Base-by-base conservation (phyloP, 1,140 invertebrate species). In the Lasioglossum albipes region DNA sequence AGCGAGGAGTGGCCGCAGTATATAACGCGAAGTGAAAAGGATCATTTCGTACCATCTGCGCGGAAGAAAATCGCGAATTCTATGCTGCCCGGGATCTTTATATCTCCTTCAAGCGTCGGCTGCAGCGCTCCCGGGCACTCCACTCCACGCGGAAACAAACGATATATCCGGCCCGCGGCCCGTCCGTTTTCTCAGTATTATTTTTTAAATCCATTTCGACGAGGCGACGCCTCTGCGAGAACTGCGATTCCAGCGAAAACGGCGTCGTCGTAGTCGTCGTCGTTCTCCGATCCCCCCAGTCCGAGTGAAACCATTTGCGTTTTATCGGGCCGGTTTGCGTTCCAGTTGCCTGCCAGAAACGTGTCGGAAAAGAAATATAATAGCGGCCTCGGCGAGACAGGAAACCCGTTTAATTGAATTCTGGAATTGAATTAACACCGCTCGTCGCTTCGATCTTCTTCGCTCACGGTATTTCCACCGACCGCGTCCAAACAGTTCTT, bases 31-130 rank as follows among this genome's bases (percentile, higher is more conserved):
- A 85, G 75, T 52, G 80, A 82, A 66, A 82, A 86, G 66, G 70
- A 75, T 83, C 81, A 86, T 86, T 86, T 41, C 76, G 54, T 86
- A 65, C 84, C 85, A 86, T 83, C 84, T 83, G 85, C 54, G 76
- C 75, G 59, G 52, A 71, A 71, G 69, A 83, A 75, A 83, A 81
- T 86, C 85, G 85, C 76, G 84, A 86, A 86, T 86, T 86, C 76
- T 81, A 83, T 83, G 62, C 69, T 62, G 73, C 10, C 57, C 16
- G 22, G 36, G 84, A 86, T 86, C 84, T 87, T 87, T 87, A 87
- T 87, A 86, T 87, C 84, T 81, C 76, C 84, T 80, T 83, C 65
- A 84, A 74, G 71, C 84, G 85, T 87, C 85, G 84, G 65, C 59
- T 78, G 77, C 85, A 87, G 82, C 66, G 45, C 49, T 66, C 71